These are phyloP conservation scores for Anorthoa munda DNA, from an alignment of 2,888 invertebrate genomes.

Conservation along the genomic window DNA sequence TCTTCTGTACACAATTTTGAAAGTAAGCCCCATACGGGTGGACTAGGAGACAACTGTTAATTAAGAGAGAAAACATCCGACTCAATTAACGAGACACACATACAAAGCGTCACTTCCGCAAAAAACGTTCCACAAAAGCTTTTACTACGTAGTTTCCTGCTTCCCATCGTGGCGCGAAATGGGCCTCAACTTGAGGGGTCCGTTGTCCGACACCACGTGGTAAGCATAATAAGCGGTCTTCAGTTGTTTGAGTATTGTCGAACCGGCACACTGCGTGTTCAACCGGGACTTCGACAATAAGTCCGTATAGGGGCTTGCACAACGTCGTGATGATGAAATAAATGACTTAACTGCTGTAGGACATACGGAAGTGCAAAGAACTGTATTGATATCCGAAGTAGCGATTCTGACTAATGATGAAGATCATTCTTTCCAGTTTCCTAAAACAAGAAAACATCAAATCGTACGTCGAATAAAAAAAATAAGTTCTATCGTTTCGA, in stretches of 20 bases:
- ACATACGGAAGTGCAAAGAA: background rate
- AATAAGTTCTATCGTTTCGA: background rate
- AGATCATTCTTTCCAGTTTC: background rate
- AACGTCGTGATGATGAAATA: slow-evolving; percentile 15
- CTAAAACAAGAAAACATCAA: background rate
- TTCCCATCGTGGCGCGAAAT: slow-evolving; percentile 43
- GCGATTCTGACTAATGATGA: background rate
- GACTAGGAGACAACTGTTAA: slow-evolving; percentile 22
- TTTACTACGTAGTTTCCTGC: slow-evolving; percentile 46
- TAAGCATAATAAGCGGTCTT: slow-evolving; percentile 46
- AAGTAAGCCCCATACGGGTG: background rate
- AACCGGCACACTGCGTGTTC: slow-evolving; percentile 18
- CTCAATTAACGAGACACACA: slow-evolving; percentile 35
- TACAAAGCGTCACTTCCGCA: slow-evolving; percentile 45
- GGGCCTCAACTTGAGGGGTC: slow-evolving; percentile 48
- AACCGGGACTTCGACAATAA: slow-evolving; percentile 37
- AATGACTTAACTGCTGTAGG: background rate
- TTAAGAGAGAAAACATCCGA: slow-evolving; percentile 28
- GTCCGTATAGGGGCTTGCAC: slow-evolving; percentile 9
- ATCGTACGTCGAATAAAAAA: background rate
- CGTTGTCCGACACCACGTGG: slow-evolving; percentile 43
- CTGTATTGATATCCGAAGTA: background rate
- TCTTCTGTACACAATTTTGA: background rate
- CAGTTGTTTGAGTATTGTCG: slow-evolving; percentile 22
- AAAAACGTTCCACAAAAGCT: slow-evolving; percentile 42